phyloP scores from a whole-genome alignment of 2,888 invertebrate genomes.

The Perizoma flavofasciatum region DNA sequence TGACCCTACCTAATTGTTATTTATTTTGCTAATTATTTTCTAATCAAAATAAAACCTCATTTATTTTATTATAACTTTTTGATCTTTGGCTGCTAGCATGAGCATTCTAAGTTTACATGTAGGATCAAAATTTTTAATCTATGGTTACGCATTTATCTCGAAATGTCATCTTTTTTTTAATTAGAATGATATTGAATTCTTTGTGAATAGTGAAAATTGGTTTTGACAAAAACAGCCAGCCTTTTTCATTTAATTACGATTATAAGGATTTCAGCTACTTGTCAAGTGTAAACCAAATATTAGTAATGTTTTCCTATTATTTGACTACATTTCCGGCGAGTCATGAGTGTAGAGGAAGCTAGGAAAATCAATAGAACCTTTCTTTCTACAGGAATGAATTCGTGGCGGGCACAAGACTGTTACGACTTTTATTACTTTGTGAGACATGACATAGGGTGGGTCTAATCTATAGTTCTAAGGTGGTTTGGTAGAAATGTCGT shows the following conservation, averaged over 20 bases:
- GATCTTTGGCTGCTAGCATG: neutral
- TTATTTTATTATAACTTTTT: neutral
- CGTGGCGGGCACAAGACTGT: conserved; percentile 31
- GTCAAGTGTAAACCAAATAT: too few species aligned
- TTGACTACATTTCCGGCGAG: conserved; percentile 20
- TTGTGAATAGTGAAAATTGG: too few species aligned
- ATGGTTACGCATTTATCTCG: neutral
- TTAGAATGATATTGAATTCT: too few species aligned
- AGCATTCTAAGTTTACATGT: neutral
- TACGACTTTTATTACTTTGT: conserved; percentile 29
- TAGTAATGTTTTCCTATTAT: too few species aligned
- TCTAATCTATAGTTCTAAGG: conserved; percentile 2
- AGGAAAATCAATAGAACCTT: conserved; percentile 35
- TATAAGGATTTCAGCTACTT: too few species aligned
- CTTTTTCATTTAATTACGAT: too few species aligned
- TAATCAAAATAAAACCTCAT: neutral
- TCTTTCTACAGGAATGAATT: conserved; percentile 27
- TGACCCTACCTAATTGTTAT: too few species aligned
- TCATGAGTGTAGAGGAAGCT: conserved; percentile 33
- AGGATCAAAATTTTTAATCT: too few species aligned
- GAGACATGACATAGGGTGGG: conserved; percentile 16
- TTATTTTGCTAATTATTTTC: neutral
- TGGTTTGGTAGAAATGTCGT: conserved; percentile 2
- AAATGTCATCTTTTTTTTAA: too few species aligned
- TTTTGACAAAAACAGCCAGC: too few species aligned